Evolutionary conservation across 2,888 invertebrate species (phyloP).

Genomic region (Fabriciana adippe): DNA sequence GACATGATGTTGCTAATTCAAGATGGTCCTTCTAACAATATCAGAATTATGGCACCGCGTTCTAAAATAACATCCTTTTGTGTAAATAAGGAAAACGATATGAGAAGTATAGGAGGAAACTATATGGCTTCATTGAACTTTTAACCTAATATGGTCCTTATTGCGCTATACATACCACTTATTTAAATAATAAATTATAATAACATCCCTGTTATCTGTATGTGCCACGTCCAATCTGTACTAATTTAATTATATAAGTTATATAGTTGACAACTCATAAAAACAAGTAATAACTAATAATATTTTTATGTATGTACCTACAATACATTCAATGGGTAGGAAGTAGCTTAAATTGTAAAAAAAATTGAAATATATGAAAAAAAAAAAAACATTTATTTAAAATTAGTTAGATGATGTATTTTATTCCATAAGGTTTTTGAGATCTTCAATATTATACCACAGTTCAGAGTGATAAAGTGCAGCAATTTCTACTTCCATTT

Average conservation of each 20-base stretch:
- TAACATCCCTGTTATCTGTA: conserved; percentile 1
- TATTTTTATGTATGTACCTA: no score
- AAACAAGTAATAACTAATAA: no score
- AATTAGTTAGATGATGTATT: not conserved
- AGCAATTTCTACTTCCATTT: conserved; percentile 64
- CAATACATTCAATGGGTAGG: no score
- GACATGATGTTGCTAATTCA: conserved; percentile 1
- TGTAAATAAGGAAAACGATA: conserved; percentile 4
- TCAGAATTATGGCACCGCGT: not conserved
- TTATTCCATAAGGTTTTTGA: conserved; percentile 41
- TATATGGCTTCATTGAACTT: not conserved
- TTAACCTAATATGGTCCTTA: not conserved
- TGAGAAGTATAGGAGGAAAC: not conserved
- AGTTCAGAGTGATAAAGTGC: conserved; percentile 59
- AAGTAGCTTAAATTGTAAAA: no score
- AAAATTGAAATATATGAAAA: no score
- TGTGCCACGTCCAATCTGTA: not conserved
- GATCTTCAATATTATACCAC: conserved; percentile 54
- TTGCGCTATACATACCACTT: not conserved
- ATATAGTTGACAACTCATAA: no score
- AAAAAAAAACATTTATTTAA: not conserved
- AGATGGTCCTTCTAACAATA: not conserved
- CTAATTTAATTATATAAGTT: not conserved
- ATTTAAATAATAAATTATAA: not conserved
- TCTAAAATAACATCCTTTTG: not conserved